Conservation (phyloP, 2,113 vertebrate species). For the Bucco capensis region DNA sequence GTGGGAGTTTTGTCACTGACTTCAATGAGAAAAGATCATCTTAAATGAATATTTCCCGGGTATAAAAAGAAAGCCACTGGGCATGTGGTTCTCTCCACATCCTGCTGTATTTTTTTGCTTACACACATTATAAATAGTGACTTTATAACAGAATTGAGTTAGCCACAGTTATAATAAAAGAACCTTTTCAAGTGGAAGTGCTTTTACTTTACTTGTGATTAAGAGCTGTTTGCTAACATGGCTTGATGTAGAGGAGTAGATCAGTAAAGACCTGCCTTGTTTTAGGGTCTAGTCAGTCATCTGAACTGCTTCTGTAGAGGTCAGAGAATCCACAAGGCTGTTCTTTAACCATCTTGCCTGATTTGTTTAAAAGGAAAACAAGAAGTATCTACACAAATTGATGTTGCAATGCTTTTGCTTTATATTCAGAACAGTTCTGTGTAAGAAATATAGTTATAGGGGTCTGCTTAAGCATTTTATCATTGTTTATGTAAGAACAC, state of each 20-base stretch:
- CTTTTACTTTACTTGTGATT: background rate
- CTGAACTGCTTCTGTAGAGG: background rate
- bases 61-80: constrained; percentile 17
- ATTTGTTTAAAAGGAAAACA: background rate
- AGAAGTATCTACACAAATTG: background rate
- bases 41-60: background rate
- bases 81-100: constrained; percentile 37
- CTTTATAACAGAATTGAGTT: background rate
- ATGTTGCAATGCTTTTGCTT: background rate
- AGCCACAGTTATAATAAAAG: background rate
- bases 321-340: background rate
- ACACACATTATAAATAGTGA: constrained; percentile 2
- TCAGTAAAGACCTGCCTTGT: background rate
- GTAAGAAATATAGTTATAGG: background rate
- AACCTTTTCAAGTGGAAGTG: background rate
- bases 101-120: constrained; percentile 24
- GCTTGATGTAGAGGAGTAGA: background rate
- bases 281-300: background rate
- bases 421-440: background rate
- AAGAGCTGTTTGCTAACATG: background rate
- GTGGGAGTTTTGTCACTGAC: background rate
- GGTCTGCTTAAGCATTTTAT: background rate
- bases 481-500: background rate
- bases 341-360: background rate
- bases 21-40: background rate